Evolutionary conservation across 1,140 invertebrate genomes (phyloP), one percentile per base, ranked within the genome.

Genomic region (Dryas iulia): DNA sequence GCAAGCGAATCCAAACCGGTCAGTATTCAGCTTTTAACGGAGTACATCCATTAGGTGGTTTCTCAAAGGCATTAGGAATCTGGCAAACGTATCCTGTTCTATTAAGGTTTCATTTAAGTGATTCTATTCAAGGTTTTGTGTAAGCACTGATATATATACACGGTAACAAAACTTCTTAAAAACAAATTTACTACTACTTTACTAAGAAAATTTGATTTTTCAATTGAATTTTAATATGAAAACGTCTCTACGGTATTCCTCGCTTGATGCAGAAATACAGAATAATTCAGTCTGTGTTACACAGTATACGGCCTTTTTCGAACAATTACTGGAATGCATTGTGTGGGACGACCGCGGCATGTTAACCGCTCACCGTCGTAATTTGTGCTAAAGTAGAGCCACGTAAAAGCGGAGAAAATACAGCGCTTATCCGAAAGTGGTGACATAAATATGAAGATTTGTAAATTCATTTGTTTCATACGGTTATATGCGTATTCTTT

Each of bases 261-360:
- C 33, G 33, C 4, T 35, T 35, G 3, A 14, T 39, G 33, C 52
- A 53, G 18, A 53, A 53, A 53, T 53, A 1, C 23, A 24, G 52
- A 53, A 53, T 39, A 39, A 39, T 39, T 39, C n/a, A 39, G n/a
- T 39, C 33, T 18, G 33, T 33, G 31, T 39, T 39, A 39, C 33
- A 39, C 33, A 14, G 33, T 39, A n/a, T 63, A 75, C 77, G 78
- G 80, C 74, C 73, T 82, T 87, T 83, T 78, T 81, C 77, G 79
- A 75, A 81, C 88, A 89, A 90, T 89, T 85, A 83, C 81, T 79
- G 81, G 72, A 83, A 81, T 84, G 84, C 84, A 89, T 87, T 88
- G 83, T 88, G 75, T 63, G 69, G 67, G 72, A 68, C 79, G 73
- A 69, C 74, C 80, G 66, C 76, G 75, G 71, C 74, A 84, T 78